phyloP scores from a whole-genome alignment of 2,113 vertebrate species.

The Lagopus muta region DNA sequence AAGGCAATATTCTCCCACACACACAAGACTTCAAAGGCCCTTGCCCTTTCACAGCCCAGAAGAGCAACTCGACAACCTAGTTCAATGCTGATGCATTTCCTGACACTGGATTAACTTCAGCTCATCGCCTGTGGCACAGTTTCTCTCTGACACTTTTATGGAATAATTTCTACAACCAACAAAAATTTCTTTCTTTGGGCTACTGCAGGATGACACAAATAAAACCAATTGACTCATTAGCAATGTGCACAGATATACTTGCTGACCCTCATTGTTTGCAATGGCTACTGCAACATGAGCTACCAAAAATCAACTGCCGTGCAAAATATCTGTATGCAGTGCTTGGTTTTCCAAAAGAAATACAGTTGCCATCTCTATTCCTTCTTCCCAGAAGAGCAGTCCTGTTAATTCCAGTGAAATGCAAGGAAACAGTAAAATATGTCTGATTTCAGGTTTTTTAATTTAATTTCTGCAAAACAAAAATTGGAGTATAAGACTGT shows the following conservation, averaged over 20 bases:
- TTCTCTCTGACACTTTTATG: not conserved
- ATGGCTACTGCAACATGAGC: not conserved
- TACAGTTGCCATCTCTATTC: not conserved
- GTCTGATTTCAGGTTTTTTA: not conserved
- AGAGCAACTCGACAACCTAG: not conserved
- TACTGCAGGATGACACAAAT: not conserved
- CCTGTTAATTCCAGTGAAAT: not conserved
- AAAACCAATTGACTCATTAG: not conserved
- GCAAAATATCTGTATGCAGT: not conserved
- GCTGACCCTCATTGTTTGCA: not conserved
- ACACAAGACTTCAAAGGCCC: not conserved
- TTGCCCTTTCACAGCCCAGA: not conserved
- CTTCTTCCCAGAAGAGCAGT: not conserved
- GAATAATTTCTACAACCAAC: not conserved
- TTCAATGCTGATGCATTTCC: not conserved
- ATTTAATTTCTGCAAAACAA: not conserved
- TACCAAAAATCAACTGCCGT: not conserved
- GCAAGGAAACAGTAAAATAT: not conserved
- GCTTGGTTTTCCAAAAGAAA: not conserved
- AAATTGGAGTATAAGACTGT: not conserved
- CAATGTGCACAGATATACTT: not conserved
- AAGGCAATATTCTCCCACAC: not conserved
- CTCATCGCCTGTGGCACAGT: not conserved
- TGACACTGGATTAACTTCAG: conserved; percentile 4
- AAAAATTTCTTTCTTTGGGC: not conserved